Evolutionary conservation across 2,888 invertebrate species (phyloP), one percentile per base, ranked within the genome.

Genomic region (Calameuta idolon): DNA sequence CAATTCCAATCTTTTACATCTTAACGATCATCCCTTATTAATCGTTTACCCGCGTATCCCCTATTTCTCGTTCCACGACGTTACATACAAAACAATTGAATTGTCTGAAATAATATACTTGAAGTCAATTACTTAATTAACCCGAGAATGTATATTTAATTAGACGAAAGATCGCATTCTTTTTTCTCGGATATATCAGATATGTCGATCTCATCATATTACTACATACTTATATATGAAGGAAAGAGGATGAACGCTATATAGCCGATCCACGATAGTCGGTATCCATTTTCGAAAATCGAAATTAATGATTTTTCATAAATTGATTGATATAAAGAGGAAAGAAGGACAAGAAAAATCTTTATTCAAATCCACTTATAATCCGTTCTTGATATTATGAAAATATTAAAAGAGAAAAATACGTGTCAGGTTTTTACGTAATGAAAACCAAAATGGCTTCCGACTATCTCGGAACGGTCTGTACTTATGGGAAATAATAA

Each of bases 101-200:
- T 78, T 82, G 81, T 84, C 79, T 79, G 80, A 81, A 82, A 85
- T 82, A 85, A 89, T 89, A 90, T 89, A 91, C 91, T 91, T 88
- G 82, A 91, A 91, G 91, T 91, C 90, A 91, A 91, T 91, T 91
- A 91, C 85, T 89, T 87, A 88, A 89, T 88, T 88, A 88, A 87
- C 82, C 87, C 87, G 82, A 88, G 84, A 82, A 78, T 80, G 76
- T 84, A 86, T 84, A 86, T 86, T 82, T 79, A 83, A 80, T 83
- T 82, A 84, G 80, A 81, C 80, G 78, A 79, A 74, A 74, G 75
- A 80, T 78, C 40, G 35, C 55, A 77, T 81, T 80, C 74, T 34
- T 73, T 73, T 85, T 83, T 82, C 78, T 75, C 81, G 80, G 80
- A 83, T 79, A 80, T 81, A 35, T 37, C 69, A 15, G 15, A 69